Evolutionary conservation across 2,888 invertebrate species (phyloP), one percentile per base, ranked within the genome.

Genomic region (Volucella inanis): DNA sequence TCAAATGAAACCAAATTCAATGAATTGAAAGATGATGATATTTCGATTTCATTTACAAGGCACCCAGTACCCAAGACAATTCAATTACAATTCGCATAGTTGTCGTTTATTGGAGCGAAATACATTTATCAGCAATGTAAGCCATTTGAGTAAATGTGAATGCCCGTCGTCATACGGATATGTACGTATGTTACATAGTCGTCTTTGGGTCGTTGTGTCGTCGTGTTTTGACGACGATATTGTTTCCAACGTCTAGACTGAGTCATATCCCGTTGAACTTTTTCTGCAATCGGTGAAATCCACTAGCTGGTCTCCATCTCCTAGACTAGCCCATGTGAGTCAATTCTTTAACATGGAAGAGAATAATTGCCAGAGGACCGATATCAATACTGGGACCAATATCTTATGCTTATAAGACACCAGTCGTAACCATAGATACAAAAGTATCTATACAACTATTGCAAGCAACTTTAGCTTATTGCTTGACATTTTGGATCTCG

Each of bases 241-340:
- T 61, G 59, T 54, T 67, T 41, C 55, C 43, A 57, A 43, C 50
- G 74, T 84, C 83, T 78, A 84, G 83, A 78, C 83, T 84, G 83
- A 84, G 57, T 84, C 83, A 84, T 79, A 84, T 74, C 70, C 79
- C 74, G 62, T 64, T 84, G 79, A 79, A 84, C 65, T 70, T 75
- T 79, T 83, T 22, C 64, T 47, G 12, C 55, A 54, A 45, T 43
- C 52, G 54, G 43, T 67, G 31, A 22, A 59, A 47, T 38, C 50
- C 49, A 64, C 14, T 22, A 50, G 10, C 49, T 74, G 52, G 83
- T 38, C 74, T 59, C 78, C 52, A 64, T 38, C 74, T 59, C 78
- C 52, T 68, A 68, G 83, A 75, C 83, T 64, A 78, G 79, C 83
- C 83, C 79, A 74, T 74, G 64, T 67, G 54, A 55, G 55, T 47